Evolutionary conservation across 1,140 invertebrate genomes (phyloP).

Genomic region (Argopecten irradians): DNA sequence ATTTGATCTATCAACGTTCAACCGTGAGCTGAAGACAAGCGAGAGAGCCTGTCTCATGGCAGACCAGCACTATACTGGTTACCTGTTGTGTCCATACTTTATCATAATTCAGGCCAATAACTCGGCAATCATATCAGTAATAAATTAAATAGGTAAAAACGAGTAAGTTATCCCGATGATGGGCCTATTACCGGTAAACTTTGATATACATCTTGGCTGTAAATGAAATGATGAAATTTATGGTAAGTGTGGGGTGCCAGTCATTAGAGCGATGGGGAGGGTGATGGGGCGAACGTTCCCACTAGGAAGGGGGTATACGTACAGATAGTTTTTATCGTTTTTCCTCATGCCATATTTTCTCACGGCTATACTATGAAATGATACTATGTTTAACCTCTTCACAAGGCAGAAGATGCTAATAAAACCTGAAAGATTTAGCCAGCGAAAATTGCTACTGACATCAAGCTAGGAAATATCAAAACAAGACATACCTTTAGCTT

Average conservation of each 20-base stretch:
- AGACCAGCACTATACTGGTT: not conserved
- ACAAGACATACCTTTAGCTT: not conserved
- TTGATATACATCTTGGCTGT: constrained; percentile 10
- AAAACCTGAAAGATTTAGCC: not conserved
- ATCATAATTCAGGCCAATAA: not conserved
- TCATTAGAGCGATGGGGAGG: not conserved
- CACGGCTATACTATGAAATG: constrained; percentile 45
- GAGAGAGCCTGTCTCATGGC: not conserved
- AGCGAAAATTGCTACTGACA: not conserved
- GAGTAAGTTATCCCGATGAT: not conserved
- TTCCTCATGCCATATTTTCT: constrained; percentile 27
- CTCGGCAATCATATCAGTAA: not conserved
- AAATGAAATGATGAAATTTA: constrained; percentile 19
- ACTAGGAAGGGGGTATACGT: not conserved
- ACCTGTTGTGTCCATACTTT: not conserved
- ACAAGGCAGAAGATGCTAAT: not conserved
- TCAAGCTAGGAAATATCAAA: not conserved
- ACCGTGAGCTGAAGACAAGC: not conserved
- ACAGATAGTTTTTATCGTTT: constrained; percentile 14
- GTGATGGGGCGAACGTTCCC: not conserved
- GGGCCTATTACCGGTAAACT: not conserved
- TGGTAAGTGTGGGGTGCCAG: not conserved
- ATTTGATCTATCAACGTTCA: not conserved
- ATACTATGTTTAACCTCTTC: constrained; percentile 34
- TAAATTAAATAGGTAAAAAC: not conserved